These are phyloP conservation scores for Diplosoma virens DNA, from an alignment of 23 tunicate species.

Conservation along the genomic window DNA sequence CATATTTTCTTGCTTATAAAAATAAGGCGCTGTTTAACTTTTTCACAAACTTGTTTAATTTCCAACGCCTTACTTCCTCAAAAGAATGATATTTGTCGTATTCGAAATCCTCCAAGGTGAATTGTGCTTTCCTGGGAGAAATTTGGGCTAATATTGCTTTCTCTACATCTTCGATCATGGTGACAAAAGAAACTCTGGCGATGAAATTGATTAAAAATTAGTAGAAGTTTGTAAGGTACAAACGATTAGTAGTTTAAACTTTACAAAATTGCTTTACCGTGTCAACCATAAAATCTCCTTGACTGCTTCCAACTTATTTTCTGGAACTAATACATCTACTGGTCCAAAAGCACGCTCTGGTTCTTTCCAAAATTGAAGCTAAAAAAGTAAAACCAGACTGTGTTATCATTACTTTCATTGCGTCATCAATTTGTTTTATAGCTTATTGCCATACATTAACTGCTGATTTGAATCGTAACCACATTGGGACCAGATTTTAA, in stretches of 20 bases:
- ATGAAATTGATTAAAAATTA: background rate
- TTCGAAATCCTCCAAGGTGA: slow-evolving; percentile 34
- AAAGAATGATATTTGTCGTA: slow-evolving; percentile 33
- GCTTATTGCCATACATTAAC: too few relatives aligned
- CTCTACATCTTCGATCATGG: slow-evolving; percentile 20
- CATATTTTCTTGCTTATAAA: too few relatives aligned
- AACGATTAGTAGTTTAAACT: background rate
- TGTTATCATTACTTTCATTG: background rate
- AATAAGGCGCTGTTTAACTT: too few relatives aligned
- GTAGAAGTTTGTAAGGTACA: background rate
- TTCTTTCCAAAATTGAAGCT: slow-evolving; percentile 24
- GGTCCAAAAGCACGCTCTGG: slow-evolving; percentile 13
- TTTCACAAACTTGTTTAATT: too few relatives aligned
- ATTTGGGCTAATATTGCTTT: slow-evolving; percentile 22
- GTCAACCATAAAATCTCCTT: slow-evolving; percentile 9
- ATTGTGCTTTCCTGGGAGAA: slow-evolving; percentile 15
- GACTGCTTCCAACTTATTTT: background rate
- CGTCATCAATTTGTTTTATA: too few relatives aligned
- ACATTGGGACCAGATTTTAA: too few relatives aligned
- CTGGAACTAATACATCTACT: slow-evolving; percentile 7
- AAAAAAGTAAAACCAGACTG: background rate
- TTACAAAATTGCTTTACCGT: background rate
- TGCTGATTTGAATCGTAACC: too few relatives aligned
- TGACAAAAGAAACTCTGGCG: slow-evolving; percentile 20
- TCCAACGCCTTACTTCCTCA: slow-evolving; percentile 23